A percentile compares a stretch with the other conserved stretches of the same genome.
phyloP scores from a whole-genome alignment of 2,113 vertebrate species.

The Lota lota region DNA sequence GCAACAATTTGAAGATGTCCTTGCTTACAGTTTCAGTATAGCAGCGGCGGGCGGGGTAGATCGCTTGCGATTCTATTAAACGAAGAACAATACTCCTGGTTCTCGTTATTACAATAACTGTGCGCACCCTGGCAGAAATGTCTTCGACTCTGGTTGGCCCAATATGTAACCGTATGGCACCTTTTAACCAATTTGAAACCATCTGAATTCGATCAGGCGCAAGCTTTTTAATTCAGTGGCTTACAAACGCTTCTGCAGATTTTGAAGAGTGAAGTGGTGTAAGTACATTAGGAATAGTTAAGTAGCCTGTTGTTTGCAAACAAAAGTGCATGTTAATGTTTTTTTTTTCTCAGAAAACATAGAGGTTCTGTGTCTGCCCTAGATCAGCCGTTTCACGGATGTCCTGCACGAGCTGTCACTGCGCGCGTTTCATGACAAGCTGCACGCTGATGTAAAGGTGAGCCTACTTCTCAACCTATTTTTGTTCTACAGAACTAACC shows the following conservation, averaged over 20 bases:
- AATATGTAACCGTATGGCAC: constrained; percentile 24
- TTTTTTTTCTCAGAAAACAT: constrained; percentile 7
- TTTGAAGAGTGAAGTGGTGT: no score
- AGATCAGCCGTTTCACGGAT: no score
- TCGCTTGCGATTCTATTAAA: fast-evolving
- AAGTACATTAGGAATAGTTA: no score
- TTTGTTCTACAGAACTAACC: not conserved
- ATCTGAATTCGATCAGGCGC: not conserved
- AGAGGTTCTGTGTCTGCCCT: not conserved
- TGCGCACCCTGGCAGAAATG: not conserved
- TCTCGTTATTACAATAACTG: fast-evolving
- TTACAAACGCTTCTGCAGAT: no score
- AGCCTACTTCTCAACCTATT: no score
- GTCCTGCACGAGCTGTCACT: no score
- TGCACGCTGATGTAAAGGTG: no score
- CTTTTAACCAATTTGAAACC: constrained; percentile 45
- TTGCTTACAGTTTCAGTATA: fast-evolving
- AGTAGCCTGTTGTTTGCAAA: no score
- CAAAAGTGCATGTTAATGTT: no score
- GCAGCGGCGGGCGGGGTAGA: not conserved
- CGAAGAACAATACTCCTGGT: not conserved
- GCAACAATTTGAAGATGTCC: fast-evolving
- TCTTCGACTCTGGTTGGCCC: constrained; percentile 44
- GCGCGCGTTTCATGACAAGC: no score
- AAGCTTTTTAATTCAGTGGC: no score